Evolutionary conservation across 2,888 invertebrate genomes (phyloP).

Genomic region (Trichogramma evanescens): DNA sequence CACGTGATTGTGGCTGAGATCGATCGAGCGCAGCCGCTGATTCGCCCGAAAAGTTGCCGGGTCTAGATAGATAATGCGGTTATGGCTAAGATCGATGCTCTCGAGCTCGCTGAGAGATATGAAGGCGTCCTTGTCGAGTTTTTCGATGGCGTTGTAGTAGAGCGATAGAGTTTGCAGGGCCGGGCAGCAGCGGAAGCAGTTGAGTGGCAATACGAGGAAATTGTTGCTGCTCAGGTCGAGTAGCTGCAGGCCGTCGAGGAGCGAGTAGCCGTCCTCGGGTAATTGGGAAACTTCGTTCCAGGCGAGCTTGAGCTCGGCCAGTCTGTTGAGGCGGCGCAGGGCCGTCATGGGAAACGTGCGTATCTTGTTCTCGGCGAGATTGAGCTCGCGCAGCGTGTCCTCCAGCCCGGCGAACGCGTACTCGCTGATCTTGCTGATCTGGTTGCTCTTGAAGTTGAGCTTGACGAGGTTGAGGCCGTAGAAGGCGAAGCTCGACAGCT

Average conservation of each 20-base stretch:
- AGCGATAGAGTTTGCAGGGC: slow-evolving; percentile 72
- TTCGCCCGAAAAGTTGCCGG: slow-evolving; percentile 70
- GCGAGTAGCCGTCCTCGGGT: slow-evolving; percentile 64
- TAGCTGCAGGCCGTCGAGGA: slow-evolving; percentile 65
- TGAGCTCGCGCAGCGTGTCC: slow-evolving; percentile 70
- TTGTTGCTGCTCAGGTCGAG: slow-evolving; percentile 82
- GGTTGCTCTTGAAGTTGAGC: slow-evolving; percentile 77
- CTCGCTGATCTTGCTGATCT: slow-evolving; percentile 71
- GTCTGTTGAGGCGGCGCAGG: slow-evolving; percentile 64
- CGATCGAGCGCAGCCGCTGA: slow-evolving; percentile 70
- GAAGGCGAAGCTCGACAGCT: slow-evolving; percentile 81
- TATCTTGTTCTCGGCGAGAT: slow-evolving; percentile 81
- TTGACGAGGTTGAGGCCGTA: slow-evolving; percentile 77
- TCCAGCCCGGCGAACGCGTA: slow-evolving; percentile 77
- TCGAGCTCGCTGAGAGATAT: slow-evolving; percentile 66
- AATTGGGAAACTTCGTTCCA: slow-evolving; percentile 59
- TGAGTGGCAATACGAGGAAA: slow-evolving; percentile 67
- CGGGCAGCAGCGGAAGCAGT: slow-evolving; percentile 75
- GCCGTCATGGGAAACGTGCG: slow-evolving; percentile 76
- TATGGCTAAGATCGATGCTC: slow-evolving; percentile 80
- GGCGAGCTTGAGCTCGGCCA: slow-evolving; percentile 60
- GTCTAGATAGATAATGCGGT: slow-evolving; percentile 72
- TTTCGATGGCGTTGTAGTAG: slow-evolving; percentile 76
- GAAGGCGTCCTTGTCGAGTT: slow-evolving; percentile 72
- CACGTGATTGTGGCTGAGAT: slow-evolving; percentile 83